These are phyloP conservation scores for Anthopleura xanthogrammica DNA, from an alignment of 92 coral and sea anemone species.

Conservation along the genomic window DNA sequence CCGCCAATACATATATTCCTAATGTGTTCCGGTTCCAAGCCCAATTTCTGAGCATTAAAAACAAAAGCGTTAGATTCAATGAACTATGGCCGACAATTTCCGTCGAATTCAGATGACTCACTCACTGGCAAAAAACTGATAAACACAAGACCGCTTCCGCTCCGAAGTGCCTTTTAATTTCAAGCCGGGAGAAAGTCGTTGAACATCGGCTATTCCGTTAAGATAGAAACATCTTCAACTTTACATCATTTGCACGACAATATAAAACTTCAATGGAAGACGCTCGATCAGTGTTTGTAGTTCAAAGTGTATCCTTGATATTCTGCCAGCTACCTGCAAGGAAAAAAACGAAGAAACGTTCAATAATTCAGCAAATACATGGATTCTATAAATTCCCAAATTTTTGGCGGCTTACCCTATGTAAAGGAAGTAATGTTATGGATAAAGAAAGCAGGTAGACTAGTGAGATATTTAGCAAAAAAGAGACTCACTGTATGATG, in stretches of 20 bases:
- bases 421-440: background rate
- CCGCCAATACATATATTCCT: background rate
- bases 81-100: background rate
- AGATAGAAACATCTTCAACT: background rate
- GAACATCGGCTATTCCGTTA: background rate
- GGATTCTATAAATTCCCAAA: background rate
- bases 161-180: background rate
- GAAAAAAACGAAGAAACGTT: background rate
- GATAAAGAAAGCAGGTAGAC: too few relatives aligned
- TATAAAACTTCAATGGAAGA: background rate
- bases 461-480: background rate
- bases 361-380: background rate
- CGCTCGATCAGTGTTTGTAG: background rate
- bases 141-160: background rate
- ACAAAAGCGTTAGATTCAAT: slow-evolving; percentile 1
- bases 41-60: slow-evolving; percentile 5
- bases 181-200: background rate
- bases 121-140: background rate
- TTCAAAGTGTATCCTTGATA: background rate
- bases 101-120: background rate
- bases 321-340: background rate
- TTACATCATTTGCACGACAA: background rate
- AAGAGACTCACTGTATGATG: background rate
- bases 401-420: background rate
- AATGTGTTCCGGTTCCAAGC: background rate